Percentiles rank a stretch among this genome's conserved stretches.
These are phyloP conservation scores for Xenopus borealis DNA, from an alignment of 2,113 vertebrate species.

Conservation along the genomic window DNA sequence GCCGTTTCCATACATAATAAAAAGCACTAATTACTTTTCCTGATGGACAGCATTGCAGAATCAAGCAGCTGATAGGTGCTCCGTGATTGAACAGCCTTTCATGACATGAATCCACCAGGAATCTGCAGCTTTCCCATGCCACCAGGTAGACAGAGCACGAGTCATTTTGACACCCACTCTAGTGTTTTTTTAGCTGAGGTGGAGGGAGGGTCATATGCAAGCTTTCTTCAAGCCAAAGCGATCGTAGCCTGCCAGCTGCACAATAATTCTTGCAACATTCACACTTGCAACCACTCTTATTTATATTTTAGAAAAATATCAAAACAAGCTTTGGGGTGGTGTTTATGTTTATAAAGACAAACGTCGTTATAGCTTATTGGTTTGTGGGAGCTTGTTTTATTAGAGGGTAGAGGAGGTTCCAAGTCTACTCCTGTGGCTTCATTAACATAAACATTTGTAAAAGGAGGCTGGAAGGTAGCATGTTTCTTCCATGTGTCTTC, in stretches of 20 bases:
- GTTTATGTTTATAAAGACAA: no score
- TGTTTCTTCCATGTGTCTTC: no score
- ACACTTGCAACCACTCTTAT: no score
- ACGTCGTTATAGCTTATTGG: no score
- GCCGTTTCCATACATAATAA: constrained; percentile 66
- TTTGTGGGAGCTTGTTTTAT: no score
- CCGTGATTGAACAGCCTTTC: constrained; percentile 63
- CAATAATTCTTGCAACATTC: no score
- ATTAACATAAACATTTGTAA: no score
- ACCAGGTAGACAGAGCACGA: constrained; percentile 60
- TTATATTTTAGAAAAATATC: no score
- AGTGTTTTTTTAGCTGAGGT: constrained; percentile 40
- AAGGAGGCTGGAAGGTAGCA: no score
- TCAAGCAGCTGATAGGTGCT: constrained; percentile 59
- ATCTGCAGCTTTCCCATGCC: constrained; percentile 50
- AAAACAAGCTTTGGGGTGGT: no score
- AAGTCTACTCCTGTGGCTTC: no score
- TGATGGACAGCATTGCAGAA: constrained; percentile 64
- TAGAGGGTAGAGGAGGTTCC: no score
- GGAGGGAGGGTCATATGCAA: constrained; percentile 26
- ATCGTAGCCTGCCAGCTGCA: constrained; percentile 6
- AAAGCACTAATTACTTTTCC: constrained; percentile 70
- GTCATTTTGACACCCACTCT: constrained; percentile 58
- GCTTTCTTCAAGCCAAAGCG: constrained; percentile 7
- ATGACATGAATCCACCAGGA: constrained; percentile 52